phyloP scores from a whole-genome alignment of 2,888 invertebrate genomes.

The Creontiades dilutus region DNA sequence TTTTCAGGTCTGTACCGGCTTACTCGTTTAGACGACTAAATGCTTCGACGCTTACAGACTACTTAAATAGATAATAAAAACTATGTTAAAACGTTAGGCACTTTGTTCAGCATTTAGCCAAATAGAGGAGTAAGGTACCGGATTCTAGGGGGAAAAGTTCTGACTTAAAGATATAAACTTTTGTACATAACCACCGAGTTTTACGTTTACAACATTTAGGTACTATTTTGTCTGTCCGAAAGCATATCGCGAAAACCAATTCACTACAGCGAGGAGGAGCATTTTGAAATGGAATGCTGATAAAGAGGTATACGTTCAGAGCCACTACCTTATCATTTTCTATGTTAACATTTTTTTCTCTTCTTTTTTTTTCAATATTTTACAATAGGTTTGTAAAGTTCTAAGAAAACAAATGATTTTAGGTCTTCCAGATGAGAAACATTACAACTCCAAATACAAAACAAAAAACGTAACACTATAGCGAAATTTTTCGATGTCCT shows the following conservation, averaged over 20 bases:
- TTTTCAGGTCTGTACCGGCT: neutral
- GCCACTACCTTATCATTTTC: constrained; percentile 9
- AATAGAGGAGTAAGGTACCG: neutral
- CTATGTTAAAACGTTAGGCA: constrained; percentile 32
- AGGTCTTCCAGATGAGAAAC: neutral
- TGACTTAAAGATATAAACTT: neutral
- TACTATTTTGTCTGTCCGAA: constrained; percentile 16
- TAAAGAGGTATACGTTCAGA: constrained; percentile 38
- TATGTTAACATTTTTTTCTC: neutral
- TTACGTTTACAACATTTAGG: constrained; percentile 3
- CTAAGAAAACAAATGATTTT: neutral
- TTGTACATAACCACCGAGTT: constrained; percentile 35
- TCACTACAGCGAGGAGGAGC: constrained; percentile 22
- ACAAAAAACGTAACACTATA: neutral
- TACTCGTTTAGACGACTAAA: constrained; percentile 34
- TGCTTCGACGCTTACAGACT: neutral
- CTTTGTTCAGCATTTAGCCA: constrained; percentile 16
- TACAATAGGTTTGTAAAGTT: neutral
- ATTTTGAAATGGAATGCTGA: constrained; percentile 41
- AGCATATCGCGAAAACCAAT: constrained; percentile 2
- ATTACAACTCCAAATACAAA: neutral
- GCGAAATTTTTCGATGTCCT: neutral
- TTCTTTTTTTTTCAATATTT: neutral
- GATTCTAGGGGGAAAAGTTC: neutral
- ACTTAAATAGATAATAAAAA: constrained; percentile 35